phyloP scores from a whole-genome alignment of 2,888 invertebrate species.

The Eugnorisma glareosa region DNA sequence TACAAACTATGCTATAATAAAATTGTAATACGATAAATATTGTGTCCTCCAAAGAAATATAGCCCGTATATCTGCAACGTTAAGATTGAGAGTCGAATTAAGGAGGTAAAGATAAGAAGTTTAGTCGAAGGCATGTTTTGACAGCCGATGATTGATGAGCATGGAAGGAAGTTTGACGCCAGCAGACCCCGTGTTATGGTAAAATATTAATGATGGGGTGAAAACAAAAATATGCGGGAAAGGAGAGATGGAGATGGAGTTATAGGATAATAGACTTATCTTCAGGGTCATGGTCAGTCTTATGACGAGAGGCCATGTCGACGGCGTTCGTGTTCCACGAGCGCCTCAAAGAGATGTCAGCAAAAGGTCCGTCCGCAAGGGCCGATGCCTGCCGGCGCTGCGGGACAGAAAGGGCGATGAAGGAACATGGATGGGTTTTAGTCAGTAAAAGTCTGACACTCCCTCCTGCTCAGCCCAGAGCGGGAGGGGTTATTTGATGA shows the following conservation, averaged over 20 bases:
- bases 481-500: too few relatives aligned
- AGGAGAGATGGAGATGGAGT: background rate
- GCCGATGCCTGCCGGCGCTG: too few relatives aligned
- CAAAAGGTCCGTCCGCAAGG: too few relatives aligned
- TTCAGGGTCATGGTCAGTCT: slow-evolving; percentile 20
- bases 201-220: slow-evolving; percentile 54
- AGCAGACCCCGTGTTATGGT: slow-evolving; percentile 39
- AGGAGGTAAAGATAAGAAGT: slow-evolving; percentile 4
- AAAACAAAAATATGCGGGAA: slow-evolving; percentile 38
- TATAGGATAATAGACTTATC: slow-evolving; percentile 1
- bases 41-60: slow-evolving; percentile 2
- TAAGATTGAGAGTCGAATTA: slow-evolving; percentile 44
- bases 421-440: too few relatives aligned
- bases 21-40: slow-evolving; percentile 49
- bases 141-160: slow-evolving; percentile 61
- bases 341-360: too few relatives aligned
- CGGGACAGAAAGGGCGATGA: too few relatives aligned
- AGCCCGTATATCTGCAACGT: background rate
- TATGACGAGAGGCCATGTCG: too few relatives aligned
- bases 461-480: too few relatives aligned
- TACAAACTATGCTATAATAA: slow-evolving; percentile 42
- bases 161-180: slow-evolving; percentile 47
- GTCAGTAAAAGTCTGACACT: too few relatives aligned
- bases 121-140: slow-evolving; percentile 46
- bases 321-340: too few relatives aligned